Evolutionary conservation across 2,888 invertebrate species (phyloP).

Genomic region (Cosmia pyralina): DNA sequence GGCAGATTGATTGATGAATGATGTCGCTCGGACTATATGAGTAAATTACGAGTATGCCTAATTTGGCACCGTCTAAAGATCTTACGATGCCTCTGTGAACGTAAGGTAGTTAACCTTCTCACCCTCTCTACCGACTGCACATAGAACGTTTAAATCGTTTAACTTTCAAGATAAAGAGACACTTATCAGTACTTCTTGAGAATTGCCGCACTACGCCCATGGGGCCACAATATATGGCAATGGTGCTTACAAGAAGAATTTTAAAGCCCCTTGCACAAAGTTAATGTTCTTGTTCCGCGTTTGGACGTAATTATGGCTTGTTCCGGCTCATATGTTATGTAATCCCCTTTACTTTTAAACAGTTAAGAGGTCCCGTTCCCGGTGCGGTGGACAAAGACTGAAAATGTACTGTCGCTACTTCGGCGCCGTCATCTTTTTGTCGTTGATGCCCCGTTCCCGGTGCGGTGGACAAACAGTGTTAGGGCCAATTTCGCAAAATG

Average conservation of each 20-base stretch:
- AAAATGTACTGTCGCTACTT: no score
- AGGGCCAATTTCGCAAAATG: neutral
- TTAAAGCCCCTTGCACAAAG: slow-evolving; percentile 38
- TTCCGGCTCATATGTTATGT: slow-evolving; percentile 35
- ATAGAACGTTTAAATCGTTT: slow-evolving; percentile 66
- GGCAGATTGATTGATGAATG: neutral
- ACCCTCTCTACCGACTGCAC: neutral
- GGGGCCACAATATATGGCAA: slow-evolving; percentile 58
- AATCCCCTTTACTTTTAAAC: slow-evolving; percentile 25
- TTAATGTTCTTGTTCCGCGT: slow-evolving; percentile 57
- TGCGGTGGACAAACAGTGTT: neutral
- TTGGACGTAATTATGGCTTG: slow-evolving; percentile 49
- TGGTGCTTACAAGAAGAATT: slow-evolving; percentile 62
- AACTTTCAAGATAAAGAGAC: slow-evolving; percentile 66
- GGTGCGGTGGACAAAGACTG: no score
- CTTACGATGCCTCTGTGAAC: neutral
- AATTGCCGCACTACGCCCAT: slow-evolving; percentile 56
- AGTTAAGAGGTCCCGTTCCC: neutral
- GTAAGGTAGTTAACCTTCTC: slow-evolving; percentile 26
- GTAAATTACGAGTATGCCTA: neutral
- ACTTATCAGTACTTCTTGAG: slow-evolving; percentile 67
- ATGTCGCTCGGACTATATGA: neutral
- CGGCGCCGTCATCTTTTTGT: no score
- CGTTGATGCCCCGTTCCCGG: no score
- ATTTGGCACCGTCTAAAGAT: neutral